phyloP scores from a whole-genome alignment of 2,113 vertebrate genomes.

The Heptranchias perlo region DNA sequence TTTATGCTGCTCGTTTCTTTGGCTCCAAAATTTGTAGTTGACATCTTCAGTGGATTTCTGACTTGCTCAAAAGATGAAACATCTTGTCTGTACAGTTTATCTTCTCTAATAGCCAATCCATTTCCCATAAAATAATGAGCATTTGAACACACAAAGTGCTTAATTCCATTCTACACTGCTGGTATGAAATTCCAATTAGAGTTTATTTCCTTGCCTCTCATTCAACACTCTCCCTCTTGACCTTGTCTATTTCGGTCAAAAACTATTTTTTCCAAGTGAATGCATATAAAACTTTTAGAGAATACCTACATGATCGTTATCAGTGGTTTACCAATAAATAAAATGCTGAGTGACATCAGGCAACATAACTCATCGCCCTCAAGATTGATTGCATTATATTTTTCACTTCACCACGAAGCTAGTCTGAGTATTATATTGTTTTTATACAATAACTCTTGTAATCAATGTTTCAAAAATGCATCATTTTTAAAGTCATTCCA shows the following conservation, averaged over 20 bases:
- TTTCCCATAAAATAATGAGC: not conserved
- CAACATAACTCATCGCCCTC: not conserved
- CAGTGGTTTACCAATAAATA: not conserved
- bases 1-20: not conserved
- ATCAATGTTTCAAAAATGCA: not conserved
- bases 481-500: not conserved
- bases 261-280: not conserved
- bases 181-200: constrained; percentile 2
- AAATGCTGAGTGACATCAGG: not conserved
- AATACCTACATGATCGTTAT: not conserved
- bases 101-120: not conserved
- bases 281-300: not conserved
- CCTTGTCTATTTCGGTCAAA: not conserved
- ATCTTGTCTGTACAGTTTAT: not conserved
- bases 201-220: not conserved
- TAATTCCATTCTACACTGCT: not conserved
- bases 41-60: not conserved
- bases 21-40: not conserved
- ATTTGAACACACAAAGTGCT: not conserved
- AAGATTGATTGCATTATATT: not conserved
- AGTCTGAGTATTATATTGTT: not conserved
- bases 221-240: not conserved
- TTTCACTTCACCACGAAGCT: not conserved
- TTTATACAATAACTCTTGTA: not conserved
- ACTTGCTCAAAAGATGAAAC: not conserved